Conservation (phyloP, 2,797 vertebrate genomes). For the Phoeniculus purpureus region DNA sequence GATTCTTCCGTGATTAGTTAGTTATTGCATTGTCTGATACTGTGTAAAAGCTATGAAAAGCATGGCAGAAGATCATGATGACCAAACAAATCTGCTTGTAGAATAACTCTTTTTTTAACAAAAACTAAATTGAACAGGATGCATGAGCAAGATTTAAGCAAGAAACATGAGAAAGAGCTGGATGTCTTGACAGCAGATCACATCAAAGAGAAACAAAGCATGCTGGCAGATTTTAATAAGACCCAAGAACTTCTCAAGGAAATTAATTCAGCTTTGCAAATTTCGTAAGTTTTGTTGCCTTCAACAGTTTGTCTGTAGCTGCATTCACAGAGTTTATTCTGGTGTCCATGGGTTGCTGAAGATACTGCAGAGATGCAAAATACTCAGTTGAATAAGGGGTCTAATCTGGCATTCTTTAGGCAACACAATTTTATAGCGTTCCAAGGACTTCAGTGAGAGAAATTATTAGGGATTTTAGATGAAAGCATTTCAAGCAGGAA, state of each 20-base stretch:
- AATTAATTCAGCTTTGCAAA: conserved; percentile 97
- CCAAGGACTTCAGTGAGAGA: background rate
- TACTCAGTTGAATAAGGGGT: background rate
- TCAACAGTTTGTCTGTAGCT: conserved; percentile 65
- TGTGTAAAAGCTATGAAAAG: conserved; percentile 55
- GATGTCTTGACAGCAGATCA: conserved; percentile 88
- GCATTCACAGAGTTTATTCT: conserved; percentile 44
- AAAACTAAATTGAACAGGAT: conserved; percentile 87
- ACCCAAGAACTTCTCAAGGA: conserved; percentile 97
- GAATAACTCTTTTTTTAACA: conserved; percentile 80
- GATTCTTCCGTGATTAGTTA: conserved; percentile 43
- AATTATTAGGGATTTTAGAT: background rate
- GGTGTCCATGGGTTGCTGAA: background rate
- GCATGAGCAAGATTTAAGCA: conserved; percentile 95
- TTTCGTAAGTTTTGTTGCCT: conserved; percentile 87
- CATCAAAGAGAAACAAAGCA: conserved; percentile 94
- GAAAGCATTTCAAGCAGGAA: background rate
- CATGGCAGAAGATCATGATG: conserved; percentile 67
- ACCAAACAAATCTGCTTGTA: conserved; percentile 66
- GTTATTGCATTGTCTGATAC: conserved; percentile 49
- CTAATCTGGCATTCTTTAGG: background rate
- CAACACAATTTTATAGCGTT: background rate
- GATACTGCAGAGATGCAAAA: conserved; percentile 8
- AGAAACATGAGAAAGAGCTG: conserved; percentile 93
- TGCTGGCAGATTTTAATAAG: conserved; percentile 98